Percentiles rank a stretch among this genome's conserved stretches.
Evolutionary conservation across 1,140 invertebrate genomes (phyloP).

Genomic region (Littorina saxatilis): DNA sequence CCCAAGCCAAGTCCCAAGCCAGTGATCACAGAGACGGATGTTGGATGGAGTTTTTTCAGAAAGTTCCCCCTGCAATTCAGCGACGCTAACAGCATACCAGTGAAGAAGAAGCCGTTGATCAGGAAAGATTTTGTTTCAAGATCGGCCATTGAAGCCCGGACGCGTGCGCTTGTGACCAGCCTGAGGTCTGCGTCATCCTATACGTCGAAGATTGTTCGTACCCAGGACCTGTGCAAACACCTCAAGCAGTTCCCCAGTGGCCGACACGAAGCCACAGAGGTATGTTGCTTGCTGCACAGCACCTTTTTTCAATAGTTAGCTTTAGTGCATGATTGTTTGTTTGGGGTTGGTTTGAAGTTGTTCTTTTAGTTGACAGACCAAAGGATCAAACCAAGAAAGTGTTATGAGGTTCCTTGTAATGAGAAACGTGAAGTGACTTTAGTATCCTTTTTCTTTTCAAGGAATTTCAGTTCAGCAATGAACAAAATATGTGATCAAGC

Average conservation of each 20-base stretch:
- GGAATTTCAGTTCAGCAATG: too few species aligned
- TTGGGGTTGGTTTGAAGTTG: background rate
- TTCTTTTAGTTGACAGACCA: background rate
- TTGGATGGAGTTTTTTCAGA: conserved; percentile 19
- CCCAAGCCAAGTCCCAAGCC: background rate
- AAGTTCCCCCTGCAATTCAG: conserved; percentile 8
- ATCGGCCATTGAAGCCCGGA: conserved; percentile 74
- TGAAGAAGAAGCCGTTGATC: conserved; percentile 44
- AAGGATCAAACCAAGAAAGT: too few species aligned
- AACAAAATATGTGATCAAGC: too few species aligned
- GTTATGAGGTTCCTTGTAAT: too few species aligned
- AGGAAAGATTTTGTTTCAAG: conserved; percentile 58
- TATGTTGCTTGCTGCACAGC: conserved; percentile 66
- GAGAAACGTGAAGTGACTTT: too few species aligned
- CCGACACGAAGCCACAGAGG: conserved; percentile 83
- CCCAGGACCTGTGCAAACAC: conserved; percentile 84
- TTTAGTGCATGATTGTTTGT: background rate
- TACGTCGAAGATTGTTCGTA: conserved; percentile 79
- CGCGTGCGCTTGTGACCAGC: conserved; percentile 82
- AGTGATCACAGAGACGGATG: conserved; percentile 6
- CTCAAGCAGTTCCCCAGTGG: conserved; percentile 85
- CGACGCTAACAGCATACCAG: background rate
- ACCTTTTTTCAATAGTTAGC: background rate
- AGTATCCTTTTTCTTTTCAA: too few species aligned
- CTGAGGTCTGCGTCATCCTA: conserved; percentile 80